These are phyloP conservation scores for Carposina sasakii DNA, from an alignment of 1,140 invertebrate genomes.

Conservation along the genomic window DNA sequence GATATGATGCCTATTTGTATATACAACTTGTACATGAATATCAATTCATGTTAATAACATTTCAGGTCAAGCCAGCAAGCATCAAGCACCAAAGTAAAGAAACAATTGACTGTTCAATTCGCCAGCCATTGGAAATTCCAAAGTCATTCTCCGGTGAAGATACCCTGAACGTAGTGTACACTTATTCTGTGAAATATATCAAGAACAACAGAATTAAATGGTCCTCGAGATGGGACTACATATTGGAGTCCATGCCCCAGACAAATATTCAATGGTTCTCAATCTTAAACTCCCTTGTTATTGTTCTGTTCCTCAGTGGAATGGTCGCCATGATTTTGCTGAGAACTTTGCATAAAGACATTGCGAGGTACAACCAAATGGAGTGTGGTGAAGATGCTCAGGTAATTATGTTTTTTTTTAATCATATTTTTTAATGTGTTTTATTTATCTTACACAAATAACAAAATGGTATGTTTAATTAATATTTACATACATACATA, in stretches of 20 bases:
- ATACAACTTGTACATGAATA: too few relatives aligned
- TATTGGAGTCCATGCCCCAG: slow-evolving; percentile 97
- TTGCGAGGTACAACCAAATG: slow-evolving; percentile 98
- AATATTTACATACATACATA: too few relatives aligned
- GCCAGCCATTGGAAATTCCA: slow-evolving; percentile 81
- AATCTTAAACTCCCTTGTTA: slow-evolving; percentile 92
- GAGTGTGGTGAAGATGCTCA: slow-evolving; percentile 96
- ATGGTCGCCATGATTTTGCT: slow-evolving; percentile 99
- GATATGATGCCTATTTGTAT: too few relatives aligned
- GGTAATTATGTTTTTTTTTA: too few relatives aligned
- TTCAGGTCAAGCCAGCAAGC: slow-evolving; percentile 82
- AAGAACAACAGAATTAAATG: slow-evolving; percentile 93
- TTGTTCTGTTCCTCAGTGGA: slow-evolving; percentile 92
- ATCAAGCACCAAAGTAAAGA: slow-evolving; percentile 76
- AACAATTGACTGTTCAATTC: slow-evolving; percentile 71
- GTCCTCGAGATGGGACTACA: slow-evolving; percentile 99
- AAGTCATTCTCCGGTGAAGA: slow-evolving; percentile 70
- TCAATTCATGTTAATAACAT: slow-evolving; percentile 11
- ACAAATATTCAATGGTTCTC: slow-evolving; percentile 99
- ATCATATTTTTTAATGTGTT: too few relatives aligned
- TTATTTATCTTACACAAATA: too few relatives aligned
- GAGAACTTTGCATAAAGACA: slow-evolving; percentile 97
- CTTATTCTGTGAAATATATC: slow-evolving; percentile 89
- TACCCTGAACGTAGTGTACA: slow-evolving; percentile 83
- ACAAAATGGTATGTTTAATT: too few relatives aligned